Percentiles rank a stretch among this genome's conserved stretches.
Evolutionary conservation across 2,113 vertebrate species (phyloP).

Genomic region (Ammospiza caudacuta): DNA sequence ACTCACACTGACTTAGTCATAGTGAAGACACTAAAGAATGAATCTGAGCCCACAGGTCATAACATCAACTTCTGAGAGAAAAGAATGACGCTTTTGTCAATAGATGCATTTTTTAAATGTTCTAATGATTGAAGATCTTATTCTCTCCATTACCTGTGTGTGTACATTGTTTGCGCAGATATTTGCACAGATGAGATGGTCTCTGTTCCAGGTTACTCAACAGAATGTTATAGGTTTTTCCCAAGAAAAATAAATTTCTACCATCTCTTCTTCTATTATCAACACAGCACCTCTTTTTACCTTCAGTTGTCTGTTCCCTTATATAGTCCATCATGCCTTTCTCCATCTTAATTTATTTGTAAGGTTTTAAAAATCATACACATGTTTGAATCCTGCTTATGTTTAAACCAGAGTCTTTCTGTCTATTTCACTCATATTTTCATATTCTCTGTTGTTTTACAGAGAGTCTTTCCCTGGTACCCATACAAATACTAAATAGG

Average conservation of each 20-base stretch:
- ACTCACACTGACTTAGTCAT: not conserved
- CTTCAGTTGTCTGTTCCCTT: not conserved
- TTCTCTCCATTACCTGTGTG: not conserved
- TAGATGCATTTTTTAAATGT: not conserved
- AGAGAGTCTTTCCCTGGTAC: not conserved
- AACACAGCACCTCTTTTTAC: not conserved
- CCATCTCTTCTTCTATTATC: not conserved
- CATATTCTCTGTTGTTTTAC: not conserved
- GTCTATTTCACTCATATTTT: not conserved
- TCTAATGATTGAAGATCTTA: not conserved
- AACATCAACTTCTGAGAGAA: not conserved
- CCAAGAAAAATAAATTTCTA: not conserved
- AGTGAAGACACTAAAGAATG: not conserved
- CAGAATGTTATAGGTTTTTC: not conserved
- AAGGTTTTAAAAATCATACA: not conserved
- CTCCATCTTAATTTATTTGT: conserved; percentile 34
- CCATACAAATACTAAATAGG: not conserved
- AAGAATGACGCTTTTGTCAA: not conserved
- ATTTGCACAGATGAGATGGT: not conserved
- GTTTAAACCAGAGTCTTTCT: not conserved
- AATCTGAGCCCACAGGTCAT: not conserved
- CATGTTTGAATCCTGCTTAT: not conserved
- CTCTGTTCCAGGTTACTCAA: not conserved
- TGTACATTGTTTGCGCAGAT: not conserved
- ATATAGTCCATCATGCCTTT: not conserved